Base-by-base conservation (phyloP, 2,113 vertebrate genomes). In the Lota lota region DNA sequence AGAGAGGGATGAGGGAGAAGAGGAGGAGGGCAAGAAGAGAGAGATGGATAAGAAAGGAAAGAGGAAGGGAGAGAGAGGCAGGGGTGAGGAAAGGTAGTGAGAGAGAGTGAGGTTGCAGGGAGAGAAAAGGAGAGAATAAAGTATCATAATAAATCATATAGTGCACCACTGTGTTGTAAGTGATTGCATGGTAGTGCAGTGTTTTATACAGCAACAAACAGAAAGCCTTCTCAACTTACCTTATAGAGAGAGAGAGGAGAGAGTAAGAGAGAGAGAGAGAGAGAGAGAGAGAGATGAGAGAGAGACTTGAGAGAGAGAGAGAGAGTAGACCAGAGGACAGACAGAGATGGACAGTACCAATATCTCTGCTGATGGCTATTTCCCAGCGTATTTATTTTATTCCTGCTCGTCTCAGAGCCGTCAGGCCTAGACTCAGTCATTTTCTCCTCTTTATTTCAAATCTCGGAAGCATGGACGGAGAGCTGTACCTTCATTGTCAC, bases 401-500 rank as follows among this genome's bases (percentile, higher is more conserved):
- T 40, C 3, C 36, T 40, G 36, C 36, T 40, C 3, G 36, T 40
- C 36, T 33, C 66, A 7, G 28, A 33, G 28, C 28, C 36, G 36
- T n/a, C 6, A 5, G 36, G 36, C 6, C 36, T 7, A 33, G 28
- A 33, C 28, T 40, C 36, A 24, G 36, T 40, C 36, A 40, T 40
- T 40, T 40, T 40, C 36, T 40, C 36, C 28, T 40, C 36, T 40
- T 40, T 40, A 40, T 40, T 40, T 40, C 36, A 40, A 40, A 40
- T 40, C 36, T 40, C 11, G 21, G 95, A 93, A 90, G 93, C 95
- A 94, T 93, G 94, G 95, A 97, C 94, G 90, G 94, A 90, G 93
- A 82, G 81, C 96, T 97, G 97, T 95, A n/a, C 97, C 98, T 95
- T 99, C 97, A 98, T 95, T 98, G 96, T 99, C 97, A 98, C 96